Base-by-base conservation (phyloP, 1,140 invertebrate genomes). In the Liolophura sinensis region DNA sequence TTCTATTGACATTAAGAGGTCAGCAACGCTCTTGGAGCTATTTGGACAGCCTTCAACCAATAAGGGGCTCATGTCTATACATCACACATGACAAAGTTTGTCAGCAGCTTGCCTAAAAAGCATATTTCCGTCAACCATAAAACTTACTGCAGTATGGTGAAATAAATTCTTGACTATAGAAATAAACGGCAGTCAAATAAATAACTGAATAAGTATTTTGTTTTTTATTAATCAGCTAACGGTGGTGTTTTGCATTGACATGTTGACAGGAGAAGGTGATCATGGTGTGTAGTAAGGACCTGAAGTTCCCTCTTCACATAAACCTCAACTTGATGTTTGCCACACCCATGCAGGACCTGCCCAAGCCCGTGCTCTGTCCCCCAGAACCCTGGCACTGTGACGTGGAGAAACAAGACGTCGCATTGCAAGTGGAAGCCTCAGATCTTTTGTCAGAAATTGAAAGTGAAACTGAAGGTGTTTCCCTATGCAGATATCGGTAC, bases 321-420 rank as follows among this genome's bases (percentile, higher is more conserved):
- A 91, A 90, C 5, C 89, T 90, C 9, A 91, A 91, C 73, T 87
- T 91, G 80, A 83, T 91, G 78, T 88, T 90, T 56, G 88, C 88
- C 0, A 88, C 88, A 54, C 89, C 89, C 22, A 63, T 40, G 9
- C 16, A 48, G 4, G 55, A 56, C 31, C 16, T 57, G 90, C 79
- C 91, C 84, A 86, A 20, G 12, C 61, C 57, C 48, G 25, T n/a
- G 20, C 48, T 60, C n/a, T 24, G 24, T 12, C 31, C 31, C 31
- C 3, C 3, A 9, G 31, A 40, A 40, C 31, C 31, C 31, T 40
- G 31, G 31, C 31, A 40, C 31, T 40, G 51, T 54, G 24, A 3
- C 51, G 24, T 24, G 24, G 51, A 54, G 24, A n/a, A n/a, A 20
- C n/a, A 24, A 20, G 24, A 54, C 51, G n/a, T 20, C 3, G n/a